Base-by-base conservation (phyloP, 2,888 invertebrate genomes). In the Allacma fusca region DNA sequence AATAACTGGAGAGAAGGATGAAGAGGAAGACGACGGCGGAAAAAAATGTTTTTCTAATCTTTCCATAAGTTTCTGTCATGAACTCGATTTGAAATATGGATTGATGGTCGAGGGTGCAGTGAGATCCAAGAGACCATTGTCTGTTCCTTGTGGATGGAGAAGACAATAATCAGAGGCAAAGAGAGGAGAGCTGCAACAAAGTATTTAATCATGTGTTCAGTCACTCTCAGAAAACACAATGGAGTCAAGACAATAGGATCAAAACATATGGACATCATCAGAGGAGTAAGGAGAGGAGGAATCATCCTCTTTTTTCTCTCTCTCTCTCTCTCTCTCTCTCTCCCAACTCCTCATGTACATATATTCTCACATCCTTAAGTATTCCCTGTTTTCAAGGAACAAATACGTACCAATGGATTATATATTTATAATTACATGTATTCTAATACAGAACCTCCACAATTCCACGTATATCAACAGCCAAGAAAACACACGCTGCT, bases 201-300 rank as follows among this genome's bases (percentile, higher is more conserved):
- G 74, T 74, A 74, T 74, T 74, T 74, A 74, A 74, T 74, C 74
- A 74, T 74, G 64, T 74, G 74, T 44, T 74, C 74, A 74, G 74
- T 74, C 74, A 74, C 64, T 65, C 74, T 43, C 26, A 28, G 28
- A 74, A n/a, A n/a, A 64, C 24, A 73, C 73, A 74, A 74, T 74
- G 74, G 74, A 65, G 19, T 64, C 65, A 74, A 74, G 74, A 74
- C 74, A 74, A 74, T 74, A 43, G 74, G 64, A 74, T 74, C 74
- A 74, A 65, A 74, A 74, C 64, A 73, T 73, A 73, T 73, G 73
- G 73, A 73, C 74, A 65, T 74, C 73, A 72, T 72, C 59, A 62
- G 73, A 64, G 21, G 57, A 57, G 57, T 19, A 4, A 21, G 57
- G 62, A 62, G 23, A 13, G 62, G 12, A 62, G 62, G 62, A 23